Evolutionary conservation across 2,797 vertebrate genomes (phyloP), one percentile per base, ranked within the genome.

Genomic region (Crocodylus rhombifer): DNA sequence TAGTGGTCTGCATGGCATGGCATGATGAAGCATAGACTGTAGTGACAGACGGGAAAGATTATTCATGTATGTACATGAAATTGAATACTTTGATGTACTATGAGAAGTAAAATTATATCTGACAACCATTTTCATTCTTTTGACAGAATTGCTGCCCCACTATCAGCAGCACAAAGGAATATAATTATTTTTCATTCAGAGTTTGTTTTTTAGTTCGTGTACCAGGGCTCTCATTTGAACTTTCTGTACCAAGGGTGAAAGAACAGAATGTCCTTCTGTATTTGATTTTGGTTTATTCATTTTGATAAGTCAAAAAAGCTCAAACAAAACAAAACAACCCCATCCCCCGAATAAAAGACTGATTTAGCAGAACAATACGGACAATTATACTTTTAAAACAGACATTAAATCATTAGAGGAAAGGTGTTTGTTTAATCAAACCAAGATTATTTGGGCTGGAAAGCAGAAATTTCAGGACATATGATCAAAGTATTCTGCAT

Each of bases 381-480:
- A 23, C 76, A 96, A 82, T 88, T 96, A 90, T 51, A 91, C 91
- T 93, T 97, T 95, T 87, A 93, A 93, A 95, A 86, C 15, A 95
- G 93, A 94, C 82, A 82, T 87, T 91, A 88, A 96, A 93, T 95
- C 91, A 91, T 87, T 65, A 95, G 95, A 94, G 96, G 93, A 96
- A 96, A 96, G 93, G 92, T 96, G 93, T 96, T 96, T 97, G 95
- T 94, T 95, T 95, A 97, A 96, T 96, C 94, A 95, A 95, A 96
- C 86, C 82, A 87, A 90, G 95, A 95, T 95, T 96, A 94, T 88
- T 96, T 97, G 95, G 94, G 91, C 84, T 95, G 83, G 82, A 92
- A 95, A 82, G 88, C 86, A 16, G 76, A 96, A 94, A 76, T 96
- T 94, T 95, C 94, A 96, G 95, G 96, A 97, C 96, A 96, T 84